Evolutionary conservation across 2,888 invertebrate species (phyloP).

Genomic region (Tenthredo livida): DNA sequence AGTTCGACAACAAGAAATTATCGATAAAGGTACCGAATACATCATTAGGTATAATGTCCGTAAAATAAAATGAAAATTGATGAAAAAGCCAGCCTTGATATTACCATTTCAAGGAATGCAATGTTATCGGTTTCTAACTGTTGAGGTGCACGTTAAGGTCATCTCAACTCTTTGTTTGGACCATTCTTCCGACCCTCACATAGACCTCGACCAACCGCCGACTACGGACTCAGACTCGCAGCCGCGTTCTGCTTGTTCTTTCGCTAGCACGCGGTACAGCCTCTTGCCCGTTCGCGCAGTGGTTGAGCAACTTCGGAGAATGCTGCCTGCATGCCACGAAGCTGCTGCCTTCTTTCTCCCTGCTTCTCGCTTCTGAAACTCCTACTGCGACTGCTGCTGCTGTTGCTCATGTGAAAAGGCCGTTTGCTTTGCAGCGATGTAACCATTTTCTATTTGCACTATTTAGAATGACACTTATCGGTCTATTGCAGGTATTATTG

Average conservation of each 20-base stretch:
- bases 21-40: background rate
- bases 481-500: conserved; percentile 60
- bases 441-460: conserved; percentile 72
- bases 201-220: conserved; percentile 8
- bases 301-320: conserved; percentile 72
- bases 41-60: background rate
- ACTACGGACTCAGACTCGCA: conserved; percentile 17
- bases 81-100: conserved; percentile 6
- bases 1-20: background rate
- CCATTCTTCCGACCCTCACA: conserved; percentile 45
- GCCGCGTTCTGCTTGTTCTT: conserved; percentile 45
- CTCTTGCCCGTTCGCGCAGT: conserved; percentile 63
- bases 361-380: conserved; percentile 30
- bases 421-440: conserved; percentile 61
- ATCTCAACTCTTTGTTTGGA: conserved; percentile 31
- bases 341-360: conserved; percentile 54
- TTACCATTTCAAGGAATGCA: conserved; percentile 8
- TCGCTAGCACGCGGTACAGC: conserved; percentile 48
- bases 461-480: conserved; percentile 66
- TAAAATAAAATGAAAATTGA: background rate
- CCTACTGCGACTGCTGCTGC: background rate
- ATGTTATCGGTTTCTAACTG: conserved; percentile 36
- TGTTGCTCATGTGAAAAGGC: conserved; percentile 16
- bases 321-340: conserved; percentile 70
- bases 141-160: conserved; percentile 37